phyloP scores from a whole-genome alignment of 2,797 vertebrate genomes.

The Scleropages formosus region DNA sequence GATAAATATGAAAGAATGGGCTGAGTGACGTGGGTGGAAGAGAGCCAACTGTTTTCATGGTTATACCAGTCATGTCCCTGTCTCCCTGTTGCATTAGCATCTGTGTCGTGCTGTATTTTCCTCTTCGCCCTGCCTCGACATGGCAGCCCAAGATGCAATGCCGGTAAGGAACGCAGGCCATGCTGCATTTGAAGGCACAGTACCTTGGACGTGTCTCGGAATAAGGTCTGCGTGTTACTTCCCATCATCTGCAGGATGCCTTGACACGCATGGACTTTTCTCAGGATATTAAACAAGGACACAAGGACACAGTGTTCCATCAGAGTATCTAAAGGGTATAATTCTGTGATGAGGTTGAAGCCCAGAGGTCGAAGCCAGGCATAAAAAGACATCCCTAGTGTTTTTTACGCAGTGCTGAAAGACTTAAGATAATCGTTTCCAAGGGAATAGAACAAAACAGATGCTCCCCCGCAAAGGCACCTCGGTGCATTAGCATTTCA shows the following conservation, averaged over 20 bases:
- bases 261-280: neutral
- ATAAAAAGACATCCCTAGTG: neutral
- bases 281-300: neutral
- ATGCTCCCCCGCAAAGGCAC: neutral
- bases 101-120: slow-evolving; percentile 22
- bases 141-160: neutral
- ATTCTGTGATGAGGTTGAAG: neutral
- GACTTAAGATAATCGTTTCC: neutral
- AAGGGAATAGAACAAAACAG: neutral
- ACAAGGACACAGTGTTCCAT: neutral
- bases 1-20: slow-evolving; percentile 35
- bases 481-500: neutral
- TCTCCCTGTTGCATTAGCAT: slow-evolving; percentile 36
- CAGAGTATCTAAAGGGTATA: neutral
- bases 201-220: slow-evolving; percentile 3
- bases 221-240: neutral
- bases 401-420: neutral
- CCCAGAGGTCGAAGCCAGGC: neutral
- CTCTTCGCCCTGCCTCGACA: neutral
- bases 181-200: neutral
- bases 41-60: slow-evolving; percentile 2
- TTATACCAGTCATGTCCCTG: slow-evolving; percentile 18
- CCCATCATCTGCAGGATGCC: too few species aligned
- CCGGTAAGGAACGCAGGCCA: neutral
- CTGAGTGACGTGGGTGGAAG: slow-evolving; percentile 28